Evolutionary conservation across 2,888 invertebrate species (phyloP), one percentile per base, ranked within the genome.

Genomic region (Thera obeliscata): DNA sequence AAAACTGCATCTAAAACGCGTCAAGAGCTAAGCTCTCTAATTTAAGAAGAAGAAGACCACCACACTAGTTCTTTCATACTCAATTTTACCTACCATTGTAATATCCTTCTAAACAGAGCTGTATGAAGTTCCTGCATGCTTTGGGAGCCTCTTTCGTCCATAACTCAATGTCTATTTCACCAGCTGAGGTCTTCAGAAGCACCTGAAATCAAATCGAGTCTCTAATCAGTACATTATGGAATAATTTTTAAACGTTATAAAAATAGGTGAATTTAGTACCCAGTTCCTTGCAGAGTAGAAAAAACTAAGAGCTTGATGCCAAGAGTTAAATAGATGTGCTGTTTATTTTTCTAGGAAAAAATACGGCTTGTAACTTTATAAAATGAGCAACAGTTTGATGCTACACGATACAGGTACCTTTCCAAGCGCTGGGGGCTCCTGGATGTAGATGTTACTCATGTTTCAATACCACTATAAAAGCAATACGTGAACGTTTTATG

Each of bases 401-500:
- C 43, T 9, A 41, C 41, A 41, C 2, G 4, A 2, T 41, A 41
- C 41, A 46, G 43, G 43, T 95, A 98, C 98, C 95, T 99, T 99
- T 78, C 99, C 99, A 56, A 96, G 95, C 0, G 99, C 98, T 8
- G 98, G 98, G 9, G 99, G 99, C 91, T 99, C 99, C 86, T 98
- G 97, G 80, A 99, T 98, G 83, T 99, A 99, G 87, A 99, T 98
- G 81, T 97, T 99, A 95, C 99, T 99, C 99, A 99, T 99, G 73
- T 72, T 86, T 49, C 3, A 33, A 8, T 52, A 50, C 5, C 12
- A 22, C 22, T 22, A n/a, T 22, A 22, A 22, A 38, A 38, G 38
- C 6, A 38, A 38, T 38, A 38, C 22, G 22, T 22, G 22, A 22
- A 22, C 22, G 22, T 22, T 22, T 22, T 22, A 22, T 22, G 22